Evolutionary conservation across 2,113 vertebrate species (phyloP).

Genomic region (Sterrhoptilus dennistouni): DNA sequence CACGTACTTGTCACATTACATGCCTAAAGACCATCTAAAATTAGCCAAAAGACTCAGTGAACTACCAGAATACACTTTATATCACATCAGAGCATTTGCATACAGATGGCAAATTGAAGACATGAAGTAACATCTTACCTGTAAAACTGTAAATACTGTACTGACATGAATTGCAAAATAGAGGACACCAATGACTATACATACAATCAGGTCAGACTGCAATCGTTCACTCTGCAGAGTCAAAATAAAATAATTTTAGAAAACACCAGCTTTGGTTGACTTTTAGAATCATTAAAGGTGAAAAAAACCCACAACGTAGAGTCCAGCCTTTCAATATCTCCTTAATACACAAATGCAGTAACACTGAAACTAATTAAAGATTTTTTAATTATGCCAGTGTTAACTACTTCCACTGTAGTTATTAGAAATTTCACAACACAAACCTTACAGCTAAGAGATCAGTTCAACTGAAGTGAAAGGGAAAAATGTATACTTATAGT

Average conservation of each 20-base stretch:
- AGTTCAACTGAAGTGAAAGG: neutral
- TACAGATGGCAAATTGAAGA: neutral
- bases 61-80: neutral
- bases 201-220: constrained; percentile 95
- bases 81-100: neutral
- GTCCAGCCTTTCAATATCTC: neutral
- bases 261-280: neutral
- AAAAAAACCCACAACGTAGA: neutral
- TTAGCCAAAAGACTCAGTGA: neutral
- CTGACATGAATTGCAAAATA: constrained; percentile 99
- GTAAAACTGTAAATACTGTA: constrained; percentile 95
- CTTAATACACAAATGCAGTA: neutral
- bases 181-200: constrained; percentile 91
- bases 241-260: neutral
- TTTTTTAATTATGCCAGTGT: neutral
- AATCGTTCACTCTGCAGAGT: constrained; percentile 87
- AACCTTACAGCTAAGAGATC: neutral
- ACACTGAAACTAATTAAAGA: neutral
- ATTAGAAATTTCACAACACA: neutral
- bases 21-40: neutral
- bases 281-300: neutral
- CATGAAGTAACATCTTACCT: constrained; percentile 77
- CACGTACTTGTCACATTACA: rapidly evolving
- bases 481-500: neutral
- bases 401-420: neutral